These are phyloP conservation scores for Lasioglossum morio DNA, from an alignment of 2,888 invertebrate species.

Conservation along the genomic window DNA sequence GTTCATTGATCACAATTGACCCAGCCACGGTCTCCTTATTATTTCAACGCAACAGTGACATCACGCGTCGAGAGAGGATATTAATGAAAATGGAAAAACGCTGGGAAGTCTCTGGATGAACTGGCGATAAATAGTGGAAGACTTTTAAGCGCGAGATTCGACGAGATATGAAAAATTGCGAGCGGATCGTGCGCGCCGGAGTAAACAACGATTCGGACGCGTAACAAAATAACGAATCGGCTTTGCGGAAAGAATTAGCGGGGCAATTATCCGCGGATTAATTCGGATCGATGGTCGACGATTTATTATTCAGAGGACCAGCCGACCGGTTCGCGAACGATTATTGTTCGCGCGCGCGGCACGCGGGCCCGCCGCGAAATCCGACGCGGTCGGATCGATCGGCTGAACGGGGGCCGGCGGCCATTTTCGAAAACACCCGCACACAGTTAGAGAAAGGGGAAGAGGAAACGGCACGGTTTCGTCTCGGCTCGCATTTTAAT, in stretches of 20 bases:
- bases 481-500: constrained; percentile 34
- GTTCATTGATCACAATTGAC: neutral
- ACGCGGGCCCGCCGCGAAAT: neutral
- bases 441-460: neutral
- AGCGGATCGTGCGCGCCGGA: neutral
- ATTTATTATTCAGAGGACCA: neutral
- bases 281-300: neutral
- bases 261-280: neutral
- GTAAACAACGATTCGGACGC: neutral
- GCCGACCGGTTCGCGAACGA: neutral
- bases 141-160: neutral
- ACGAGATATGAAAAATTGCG: neutral
- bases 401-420: constrained; percentile 35
- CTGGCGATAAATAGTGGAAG: neutral
- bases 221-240: constrained; percentile 8
- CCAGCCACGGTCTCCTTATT: too few species aligned
- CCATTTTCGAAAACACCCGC: constrained; percentile 30
- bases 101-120: neutral
- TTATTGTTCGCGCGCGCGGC: neutral
- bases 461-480: neutral
- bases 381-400: constrained; percentile 36
- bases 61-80: neutral
- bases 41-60: neutral
- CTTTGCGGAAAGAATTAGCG: neutral
- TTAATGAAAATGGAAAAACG: neutral